Percentiles rank a stretch among this genome's conserved stretches.
Conservation (phyloP, 2,888 invertebrate species). For the Mamestra brassicae region DNA sequence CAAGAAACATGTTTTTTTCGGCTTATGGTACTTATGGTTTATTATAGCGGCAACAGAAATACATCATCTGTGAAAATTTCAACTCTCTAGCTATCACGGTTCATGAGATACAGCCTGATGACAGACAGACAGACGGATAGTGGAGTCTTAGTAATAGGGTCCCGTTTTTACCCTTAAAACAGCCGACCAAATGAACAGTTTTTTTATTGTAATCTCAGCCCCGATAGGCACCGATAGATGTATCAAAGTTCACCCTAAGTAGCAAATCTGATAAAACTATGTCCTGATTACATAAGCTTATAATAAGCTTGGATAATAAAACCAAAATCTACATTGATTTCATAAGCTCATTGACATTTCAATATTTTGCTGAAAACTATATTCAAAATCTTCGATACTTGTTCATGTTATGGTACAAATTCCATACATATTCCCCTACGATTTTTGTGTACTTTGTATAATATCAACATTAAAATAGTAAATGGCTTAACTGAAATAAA, state of each 20-base stretch:
- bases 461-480: conserved; percentile 10
- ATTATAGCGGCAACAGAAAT: too few relatives aligned
- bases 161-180: too few relatives aligned
- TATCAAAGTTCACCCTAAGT: not conserved
- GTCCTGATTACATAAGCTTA: not conserved
- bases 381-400: not conserved
- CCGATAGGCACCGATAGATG: not conserved
- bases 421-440: not conserved
- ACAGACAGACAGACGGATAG: too few relatives aligned
- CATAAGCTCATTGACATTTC: conserved; percentile 23
- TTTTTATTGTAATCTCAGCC: not conserved
- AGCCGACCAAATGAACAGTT: too few relatives aligned
- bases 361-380: not conserved
- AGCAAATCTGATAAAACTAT: conserved; percentile 8
- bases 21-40: too few relatives aligned
- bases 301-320: conserved; percentile 20
- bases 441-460: conserved; percentile 20
- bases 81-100: too few relatives aligned
- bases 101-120: too few relatives aligned
- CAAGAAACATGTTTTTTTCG: too few relatives aligned
- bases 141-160: too few relatives aligned
- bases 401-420: conserved; percentile 2
- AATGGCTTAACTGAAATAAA: too few relatives aligned
- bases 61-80: too few relatives aligned
- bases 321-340: conserved; percentile 15